Base-by-base conservation (phyloP, 1,140 invertebrate genomes). In the Saccostrea cuccullata region DNA sequence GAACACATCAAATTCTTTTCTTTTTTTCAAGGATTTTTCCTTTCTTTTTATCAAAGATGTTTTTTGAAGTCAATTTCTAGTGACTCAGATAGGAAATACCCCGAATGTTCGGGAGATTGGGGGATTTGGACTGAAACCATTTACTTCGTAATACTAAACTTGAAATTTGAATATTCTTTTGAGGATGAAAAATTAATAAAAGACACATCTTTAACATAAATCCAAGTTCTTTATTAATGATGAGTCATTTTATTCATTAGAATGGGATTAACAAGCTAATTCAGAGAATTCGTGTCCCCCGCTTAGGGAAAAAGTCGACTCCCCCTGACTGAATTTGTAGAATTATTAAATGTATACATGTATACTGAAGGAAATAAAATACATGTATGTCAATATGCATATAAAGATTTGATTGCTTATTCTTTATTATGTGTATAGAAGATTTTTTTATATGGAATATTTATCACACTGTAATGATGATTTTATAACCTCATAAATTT, bases 151-250 rank as follows among this genome's bases (percentile, higher is more conserved):
- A 67, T 67, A 20, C 23, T 20, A 67, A 23, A 67, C 23, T 23
- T 67, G 60, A 67, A 67, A 67, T 67, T n/a, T 67, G 60, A 67
- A 67, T 67, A 67, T n/a, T n/a, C 60, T n/a, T 20, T 67, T 67
- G 20, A n/a, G 20, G 15, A 47, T 6, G 9, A 47, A 47, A 47
- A 47, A 47, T 8, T 47, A 6, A 47, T 47, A 47, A 47, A 47
- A 47, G 47, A 47, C 47, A 47, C 47, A 67, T n/a, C 17, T 67
- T 67, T 23, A 67, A 67, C 8, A 77, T 15, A 15, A 15, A 64
- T 64, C n/a, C 58, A 64, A 64, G 58, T 15, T 77, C 70, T 30
- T 30, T 77, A 15, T n/a, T n/a, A n/a, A n/a, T n/a, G 23, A 77
- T 77, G 70, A 26, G 70, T 77, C 70, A 73, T 26, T 73, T 30